These are phyloP conservation scores for Nyctereutes procyonoides DNA, from an alignment of 2,113 vertebrate species.

Conservation along the genomic window DNA sequence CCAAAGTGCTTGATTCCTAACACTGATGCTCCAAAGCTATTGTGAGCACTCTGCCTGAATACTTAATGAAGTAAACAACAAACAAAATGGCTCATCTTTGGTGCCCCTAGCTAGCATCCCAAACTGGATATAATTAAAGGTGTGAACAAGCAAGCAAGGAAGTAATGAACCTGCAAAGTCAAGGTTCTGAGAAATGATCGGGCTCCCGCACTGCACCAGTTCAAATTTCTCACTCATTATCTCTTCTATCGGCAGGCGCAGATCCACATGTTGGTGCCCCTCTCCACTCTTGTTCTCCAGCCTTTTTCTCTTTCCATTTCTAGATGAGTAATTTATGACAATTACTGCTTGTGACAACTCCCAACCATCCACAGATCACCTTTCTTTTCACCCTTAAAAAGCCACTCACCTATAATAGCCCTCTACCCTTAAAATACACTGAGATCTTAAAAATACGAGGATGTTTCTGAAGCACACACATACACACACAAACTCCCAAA, in stretches of 20 bases:
- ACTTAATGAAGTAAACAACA: constrained; percentile 85
- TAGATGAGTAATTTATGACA: constrained; percentile 82
- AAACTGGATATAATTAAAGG: constrained; percentile 87
- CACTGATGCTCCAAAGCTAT: constrained; percentile 73
- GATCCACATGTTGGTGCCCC: constrained; percentile 71
- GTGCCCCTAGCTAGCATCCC: constrained; percentile 81
- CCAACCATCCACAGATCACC: constrained; percentile 23
- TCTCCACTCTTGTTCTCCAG: constrained; percentile 70
- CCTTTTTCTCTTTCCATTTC: constrained; percentile 72
- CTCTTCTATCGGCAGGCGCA: constrained; percentile 66
- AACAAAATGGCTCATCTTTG: constrained; percentile 83
- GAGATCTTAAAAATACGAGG: constrained; percentile 51
- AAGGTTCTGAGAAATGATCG: constrained; percentile 85
- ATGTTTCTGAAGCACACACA: constrained; percentile 35
- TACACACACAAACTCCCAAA: not conserved
- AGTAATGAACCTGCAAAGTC: constrained; percentile 86
- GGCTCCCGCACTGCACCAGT: constrained; percentile 81
- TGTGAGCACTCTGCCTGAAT: constrained; percentile 76
- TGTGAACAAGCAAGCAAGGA: constrained; percentile 84
- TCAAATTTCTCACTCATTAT: constrained; percentile 84
- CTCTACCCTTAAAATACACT: constrained; percentile 67
- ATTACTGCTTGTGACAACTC: constrained; percentile 81
- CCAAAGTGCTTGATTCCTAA: constrained; percentile 77
- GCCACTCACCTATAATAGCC: constrained; percentile 80
- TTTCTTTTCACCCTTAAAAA: constrained; percentile 71